Conservation (phyloP, 2,888 invertebrate species). For the Apodemia mormo region DNA sequence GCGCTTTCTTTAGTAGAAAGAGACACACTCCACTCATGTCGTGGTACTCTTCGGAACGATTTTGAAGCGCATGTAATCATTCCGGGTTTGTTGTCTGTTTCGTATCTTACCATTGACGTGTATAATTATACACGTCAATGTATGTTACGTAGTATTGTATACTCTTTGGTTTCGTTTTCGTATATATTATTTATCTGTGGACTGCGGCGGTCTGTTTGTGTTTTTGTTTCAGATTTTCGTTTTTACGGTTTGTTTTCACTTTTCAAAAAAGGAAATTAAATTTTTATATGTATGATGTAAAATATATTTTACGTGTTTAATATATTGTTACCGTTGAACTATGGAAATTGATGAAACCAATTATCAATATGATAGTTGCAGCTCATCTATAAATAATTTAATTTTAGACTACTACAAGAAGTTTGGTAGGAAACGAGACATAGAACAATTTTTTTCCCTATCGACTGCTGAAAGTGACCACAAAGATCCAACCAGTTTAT, state of each 20-base stretch:
- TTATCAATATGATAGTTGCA: slow-evolving; percentile 29
- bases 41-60: too few species aligned
- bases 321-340: slow-evolving; percentile 36
- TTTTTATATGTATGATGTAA: slow-evolving; percentile 13
- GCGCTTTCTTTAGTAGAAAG: too few species aligned
- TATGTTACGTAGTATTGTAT: too few species aligned
- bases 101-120: too few species aligned
- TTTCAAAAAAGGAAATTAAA: slow-evolving; percentile 15
- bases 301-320: slow-evolving; percentile 20
- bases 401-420: slow-evolving; percentile 86
- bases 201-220: background rate
- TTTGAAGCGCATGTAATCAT: too few species aligned
- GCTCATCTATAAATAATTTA: slow-evolving; percentile 62
- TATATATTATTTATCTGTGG: too few species aligned
- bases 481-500: slow-evolving; percentile 62
- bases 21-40: too few species aligned
- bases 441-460: slow-evolving; percentile 85
- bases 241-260: background rate
- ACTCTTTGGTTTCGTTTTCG: too few species aligned
- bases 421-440: slow-evolving; percentile 84
- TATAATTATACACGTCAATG: too few species aligned
- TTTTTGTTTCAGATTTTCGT: background rate
- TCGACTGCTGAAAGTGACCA: slow-evolving; percentile 70
- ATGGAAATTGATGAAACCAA: slow-evolving; percentile 55
- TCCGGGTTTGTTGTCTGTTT: too few species aligned